A percentile compares a stretch with the other conserved stretches of the same genome.
phyloP scores from a whole-genome alignment of 2,888 invertebrate species.

The Keiferia lycopersicella region DNA sequence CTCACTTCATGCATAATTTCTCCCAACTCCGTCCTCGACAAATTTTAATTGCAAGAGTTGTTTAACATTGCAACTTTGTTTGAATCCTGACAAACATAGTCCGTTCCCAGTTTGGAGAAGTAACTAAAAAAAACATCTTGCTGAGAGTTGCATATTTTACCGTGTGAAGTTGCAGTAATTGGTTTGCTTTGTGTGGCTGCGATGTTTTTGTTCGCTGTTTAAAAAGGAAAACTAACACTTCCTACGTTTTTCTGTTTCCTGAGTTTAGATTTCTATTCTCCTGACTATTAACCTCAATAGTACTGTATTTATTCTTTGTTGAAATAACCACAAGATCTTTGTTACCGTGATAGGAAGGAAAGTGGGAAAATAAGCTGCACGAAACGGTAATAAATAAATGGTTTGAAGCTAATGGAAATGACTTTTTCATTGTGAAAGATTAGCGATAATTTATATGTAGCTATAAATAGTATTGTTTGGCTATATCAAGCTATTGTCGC shows the following conservation, averaged over 20 bases:
- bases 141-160: not conserved
- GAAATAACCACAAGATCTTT: not conserved
- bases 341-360: not conserved
- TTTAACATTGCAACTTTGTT: constrained; percentile 55
- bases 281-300: not conserved
- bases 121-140: constrained; percentile 36
- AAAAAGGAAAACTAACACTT: too few species aligned
- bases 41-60: constrained; percentile 71
- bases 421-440: too few species aligned
- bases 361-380: not conserved
- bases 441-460: too few species aligned
- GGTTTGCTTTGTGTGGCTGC: not conserved
- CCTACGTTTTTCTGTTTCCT: not conserved
- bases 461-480: too few species aligned
- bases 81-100: constrained; percentile 40
- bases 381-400: too few species aligned
- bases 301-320: not conserved
- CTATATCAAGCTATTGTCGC: too few species aligned
- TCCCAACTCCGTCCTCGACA: constrained; percentile 56
- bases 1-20: constrained; percentile 74
- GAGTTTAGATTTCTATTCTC: not conserved
- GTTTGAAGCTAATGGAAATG: too few species aligned
- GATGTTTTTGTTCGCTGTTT: not conserved
- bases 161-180: not conserved
- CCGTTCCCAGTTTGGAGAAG: constrained; percentile 39